Percentiles rank a stretch among this genome's conserved stretches.
Evolutionary conservation across 2,888 invertebrate species (phyloP).

Genomic region (Chaetogeoica ovagalla): DNA sequence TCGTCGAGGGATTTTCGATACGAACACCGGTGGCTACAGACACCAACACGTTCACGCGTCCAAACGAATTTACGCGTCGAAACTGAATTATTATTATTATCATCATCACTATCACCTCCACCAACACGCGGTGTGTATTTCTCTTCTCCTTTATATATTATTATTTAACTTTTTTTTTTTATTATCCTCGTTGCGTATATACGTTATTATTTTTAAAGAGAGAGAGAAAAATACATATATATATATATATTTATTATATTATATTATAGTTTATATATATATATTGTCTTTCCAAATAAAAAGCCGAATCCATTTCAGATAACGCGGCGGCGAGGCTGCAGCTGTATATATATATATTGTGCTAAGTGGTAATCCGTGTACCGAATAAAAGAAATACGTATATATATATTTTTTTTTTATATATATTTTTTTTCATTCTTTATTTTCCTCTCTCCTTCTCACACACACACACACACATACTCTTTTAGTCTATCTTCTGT

Average conservation of each 20-base stretch:
- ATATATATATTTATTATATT: too few relatives aligned
- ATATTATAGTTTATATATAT: not conserved
- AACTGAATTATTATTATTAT: conserved; percentile 15
- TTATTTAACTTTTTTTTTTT: conserved; percentile 37
- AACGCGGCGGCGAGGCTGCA: conserved; percentile 17
- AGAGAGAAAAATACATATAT: not conserved
- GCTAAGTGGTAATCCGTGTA: conserved; percentile 53
- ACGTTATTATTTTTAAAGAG: conserved; percentile 13
- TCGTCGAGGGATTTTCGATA: not conserved
- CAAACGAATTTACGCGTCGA: not conserved
- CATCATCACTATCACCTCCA: not conserved
- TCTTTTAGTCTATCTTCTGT: too few relatives aligned
- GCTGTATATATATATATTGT: not conserved
- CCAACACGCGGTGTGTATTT: not conserved
- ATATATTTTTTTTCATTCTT: conserved; percentile 28
- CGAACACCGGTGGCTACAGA: not conserved
- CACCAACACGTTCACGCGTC: not conserved
- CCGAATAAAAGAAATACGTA: conserved; percentile 45
- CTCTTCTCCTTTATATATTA: not conserved
- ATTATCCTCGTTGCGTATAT: conserved; percentile 42
- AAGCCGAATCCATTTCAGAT: conserved; percentile 51
- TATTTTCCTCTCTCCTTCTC: conserved; percentile 20
- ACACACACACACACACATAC: not conserved
- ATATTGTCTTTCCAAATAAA: conserved; percentile 48
- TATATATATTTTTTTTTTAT: not conserved